Evolutionary conservation across 2,113 vertebrate species (phyloP), one percentile per base, ranked within the genome.

Genomic region (Stictonetta naevosa): DNA sequence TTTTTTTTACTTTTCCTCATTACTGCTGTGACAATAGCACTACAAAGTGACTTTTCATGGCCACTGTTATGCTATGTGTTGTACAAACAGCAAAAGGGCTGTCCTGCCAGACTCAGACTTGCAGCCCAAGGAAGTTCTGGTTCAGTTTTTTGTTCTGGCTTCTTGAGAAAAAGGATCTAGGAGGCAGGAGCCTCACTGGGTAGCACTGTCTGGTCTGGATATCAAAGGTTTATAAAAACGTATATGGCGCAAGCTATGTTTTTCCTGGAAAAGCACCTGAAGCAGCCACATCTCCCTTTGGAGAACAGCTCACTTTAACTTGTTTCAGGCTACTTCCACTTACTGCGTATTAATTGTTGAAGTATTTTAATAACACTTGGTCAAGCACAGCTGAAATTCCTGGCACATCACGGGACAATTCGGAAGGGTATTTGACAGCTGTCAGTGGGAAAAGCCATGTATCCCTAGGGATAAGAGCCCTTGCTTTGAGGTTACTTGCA

Each of bases 281-380:
- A 95, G 91, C 81, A 91, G 91, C 74, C n/a, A 59, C 81, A 56
- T 87, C 79, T 82, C 52, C 86, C 66, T 87, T 82, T 71, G 89
- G 75, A 83, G 66, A 81, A 28, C 64, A 74, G 44, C 81, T 92
- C 44, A 18, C 88, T 82, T n/a, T n/a, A 76, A 29, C 92, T 88
- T 52, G 81, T 93, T 96, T 14, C 90, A 73, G 95, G 95, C 96
- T 94, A 74, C 96, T 92, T 94, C 92, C 91, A 89, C 75, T 55
- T 46, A 23, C 66, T 68, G 71, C 0, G 1, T 91, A 92, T 96
- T 96, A 96, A 96, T 94, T 95, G 91, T 10, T 87, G 83, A 36
- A 91, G 46, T 94, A 88, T 92, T 96, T 96, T 95, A 96, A 95
- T 92, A 92, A 96, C 96, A 95, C 88, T 95, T 93, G 96, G 91